Base-by-base conservation (phyloP, 2,797 vertebrate genomes). In the Dendrocincla fuliginosa region DNA sequence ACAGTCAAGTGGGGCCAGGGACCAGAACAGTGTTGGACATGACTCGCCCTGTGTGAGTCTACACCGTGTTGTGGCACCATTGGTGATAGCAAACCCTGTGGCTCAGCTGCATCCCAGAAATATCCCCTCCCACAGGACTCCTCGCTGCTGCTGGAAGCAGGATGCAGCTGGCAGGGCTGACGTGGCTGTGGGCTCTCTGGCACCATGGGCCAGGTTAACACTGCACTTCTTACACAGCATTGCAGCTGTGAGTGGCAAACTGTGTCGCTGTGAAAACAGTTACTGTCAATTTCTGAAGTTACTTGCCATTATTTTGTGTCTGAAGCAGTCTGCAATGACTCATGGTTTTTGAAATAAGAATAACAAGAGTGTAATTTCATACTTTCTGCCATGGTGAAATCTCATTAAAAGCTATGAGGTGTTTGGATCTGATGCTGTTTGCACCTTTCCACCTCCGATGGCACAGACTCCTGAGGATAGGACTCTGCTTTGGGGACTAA, bases 311-410 rank as follows among this genome's bases (percentile, higher is more conserved):
- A 60, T 80, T 91, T 67, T 75, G 4, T 53, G n/a, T 44, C 42
- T 5, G 8, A 78, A 71, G 39, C 0, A 2, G 33, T 41, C 49
- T 67, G 22, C 42, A 71, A 20, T 77, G 47, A 79, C 41, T 75
- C 60, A 53, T 47, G 35, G 13, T 47, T 90, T 59, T 85, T 95
- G 85, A 86, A 95, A 64, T 61, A 88, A 90, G 61, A 75, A 87
- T 55, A 93, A 50, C 33, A 56, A 44, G 27, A 81, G 22, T n/a
- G 35, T 55, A 75, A 90, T 76, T 64, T 90, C 60, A 59, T 84
- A 65, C 30, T 78, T 93, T 30, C 59, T 78, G 65, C 69, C 18
- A 27, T 39, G 35, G 69, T 73, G 77, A 78, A 93, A 65, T 46
- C 57, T 90, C 73, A 65, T 81, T 88, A 75, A 83, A 92, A 87